Conservation (phyloP, 2,797 vertebrate genomes). For the Syndactyla subalaris region DNA sequence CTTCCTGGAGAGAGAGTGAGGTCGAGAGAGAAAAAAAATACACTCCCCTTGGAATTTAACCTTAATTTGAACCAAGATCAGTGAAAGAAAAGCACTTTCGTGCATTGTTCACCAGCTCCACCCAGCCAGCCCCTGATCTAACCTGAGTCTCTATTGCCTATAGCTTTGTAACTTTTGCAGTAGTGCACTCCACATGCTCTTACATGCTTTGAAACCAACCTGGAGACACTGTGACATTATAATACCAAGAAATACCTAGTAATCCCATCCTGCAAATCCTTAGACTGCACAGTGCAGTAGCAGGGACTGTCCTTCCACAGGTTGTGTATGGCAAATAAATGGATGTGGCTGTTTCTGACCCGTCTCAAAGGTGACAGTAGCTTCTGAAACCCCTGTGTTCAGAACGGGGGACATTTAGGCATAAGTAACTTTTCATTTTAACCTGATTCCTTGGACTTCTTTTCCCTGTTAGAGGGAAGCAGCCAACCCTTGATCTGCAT, state of each 20-base stretch:
- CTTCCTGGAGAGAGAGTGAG: conserved; percentile 55
- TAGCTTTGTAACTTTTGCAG: conserved; percentile 71
- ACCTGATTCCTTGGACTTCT: background rate
- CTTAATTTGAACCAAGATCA: conserved; percentile 84
- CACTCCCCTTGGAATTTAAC: conserved; percentile 82
- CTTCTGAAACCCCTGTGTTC: background rate
- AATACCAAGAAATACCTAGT: conserved; percentile 19
- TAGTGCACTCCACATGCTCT: conserved; percentile 57
- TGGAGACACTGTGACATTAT: conserved; percentile 34
- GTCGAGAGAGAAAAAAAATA: conserved; percentile 47
- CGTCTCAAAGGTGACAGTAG: background rate
- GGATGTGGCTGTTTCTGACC: background rate
- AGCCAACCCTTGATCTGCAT: conserved; percentile 30
- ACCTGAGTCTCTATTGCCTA: conserved; percentile 73
- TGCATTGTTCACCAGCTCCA: conserved; percentile 79
- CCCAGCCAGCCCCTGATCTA: conserved; percentile 81
- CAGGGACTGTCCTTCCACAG: background rate
- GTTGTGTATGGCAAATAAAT: background rate
- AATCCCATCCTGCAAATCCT: background rate
- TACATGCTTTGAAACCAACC: conserved; percentile 54
- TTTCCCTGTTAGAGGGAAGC: conserved; percentile 1
- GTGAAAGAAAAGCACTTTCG: conserved; percentile 81
- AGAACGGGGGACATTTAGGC: background rate
- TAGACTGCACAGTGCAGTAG: background rate
- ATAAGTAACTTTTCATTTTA: background rate